Base-by-base conservation (phyloP, 2,888 invertebrate species). In the Dyspetes luteomarginatus region DNA sequence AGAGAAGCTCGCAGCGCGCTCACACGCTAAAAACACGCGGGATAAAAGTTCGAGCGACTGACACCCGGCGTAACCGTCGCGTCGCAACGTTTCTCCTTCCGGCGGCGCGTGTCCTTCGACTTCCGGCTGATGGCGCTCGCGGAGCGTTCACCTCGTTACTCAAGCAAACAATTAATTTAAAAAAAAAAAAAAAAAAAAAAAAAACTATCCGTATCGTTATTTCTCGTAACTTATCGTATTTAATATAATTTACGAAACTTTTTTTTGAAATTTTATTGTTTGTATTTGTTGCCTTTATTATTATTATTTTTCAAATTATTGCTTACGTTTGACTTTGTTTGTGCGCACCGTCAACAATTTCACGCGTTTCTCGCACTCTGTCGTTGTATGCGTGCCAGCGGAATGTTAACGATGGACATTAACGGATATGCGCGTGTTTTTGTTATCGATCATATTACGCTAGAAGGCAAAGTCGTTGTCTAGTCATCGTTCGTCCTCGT, bases 61-160 rank as follows among this genome's bases (percentile, higher is more conserved):
- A 26, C 41, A 19, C 48, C 17, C 48, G 48, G 30, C 56, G 19
- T 19, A 26, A 19, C 41, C 15, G 56, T 15, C 67, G 65, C 17
- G 7, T 24, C 15, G 56, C 12, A 60, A 58, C 17, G 7, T 50
- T 43, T 71, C 62, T 55, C 48, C 48, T 68, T 65, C 67, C 72
- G 67, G 58, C 22, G 26, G 41, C 45, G 68, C 77, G n/a, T n/a
- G 81, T 64, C 81, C 73, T 81, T 81, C 73, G 72, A 48, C 71
- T 76, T 80, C 75, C 75, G 69, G 52, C 64, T 28, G 7, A n/a
- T 45, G 15, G 30, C 24, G 2, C n/a, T 17, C 19, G 5, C 1
- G 22, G 30, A 41, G 22, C 60, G 48, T 48, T 48, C 48, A 48
- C 48, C 48, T 48, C 71, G 43, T 9, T 55, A 2, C 28, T 5